Percentiles rank a stretch among this genome's conserved stretches.
phyloP scores from a whole-genome alignment of 2,888 invertebrate species.

The Trissolcus japonicus region DNA sequence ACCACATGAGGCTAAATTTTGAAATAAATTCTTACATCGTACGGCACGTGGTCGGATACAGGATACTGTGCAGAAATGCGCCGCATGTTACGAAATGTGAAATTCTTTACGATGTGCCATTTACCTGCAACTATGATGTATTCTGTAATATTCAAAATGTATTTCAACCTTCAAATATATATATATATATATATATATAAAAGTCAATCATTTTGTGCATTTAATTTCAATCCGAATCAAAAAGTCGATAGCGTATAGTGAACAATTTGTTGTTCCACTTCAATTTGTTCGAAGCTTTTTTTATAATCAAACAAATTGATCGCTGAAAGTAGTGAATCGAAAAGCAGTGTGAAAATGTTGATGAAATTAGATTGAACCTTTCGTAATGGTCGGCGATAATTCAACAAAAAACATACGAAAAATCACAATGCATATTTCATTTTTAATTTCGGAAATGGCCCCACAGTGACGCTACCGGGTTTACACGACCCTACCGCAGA shows the following conservation, averaged over 20 bases:
- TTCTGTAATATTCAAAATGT: constrained; percentile 22
- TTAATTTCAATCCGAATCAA: background rate
- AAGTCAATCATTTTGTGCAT: no score
- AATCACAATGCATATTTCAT: constrained; percentile 65
- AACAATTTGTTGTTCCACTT: no score
- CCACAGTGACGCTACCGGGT: constrained; percentile 59
- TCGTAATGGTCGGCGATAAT: constrained; percentile 40
- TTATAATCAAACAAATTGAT: background rate
- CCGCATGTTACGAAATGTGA: constrained; percentile 48
- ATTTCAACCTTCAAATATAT: background rate
- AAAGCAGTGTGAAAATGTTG: constrained; percentile 24
- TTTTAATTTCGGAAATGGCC: constrained; percentile 66
- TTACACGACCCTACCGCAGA: constrained; percentile 45
- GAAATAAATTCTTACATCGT: constrained; percentile 65
- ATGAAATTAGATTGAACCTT: constrained; percentile 50
- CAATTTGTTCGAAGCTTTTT: background rate
- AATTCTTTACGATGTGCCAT: constrained; percentile 39
- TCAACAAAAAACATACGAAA: constrained; percentile 22
- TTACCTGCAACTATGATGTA: constrained; percentile 16
- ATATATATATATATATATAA: background rate
- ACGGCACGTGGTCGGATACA: constrained; percentile 32
- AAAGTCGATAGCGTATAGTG: background rate
- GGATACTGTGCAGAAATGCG: constrained; percentile 46
- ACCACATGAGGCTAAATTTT: constrained; percentile 60
- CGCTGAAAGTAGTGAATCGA: background rate